phyloP scores from a whole-genome alignment of 2,113 vertebrate genomes.

The Neogobius melanostomus region DNA sequence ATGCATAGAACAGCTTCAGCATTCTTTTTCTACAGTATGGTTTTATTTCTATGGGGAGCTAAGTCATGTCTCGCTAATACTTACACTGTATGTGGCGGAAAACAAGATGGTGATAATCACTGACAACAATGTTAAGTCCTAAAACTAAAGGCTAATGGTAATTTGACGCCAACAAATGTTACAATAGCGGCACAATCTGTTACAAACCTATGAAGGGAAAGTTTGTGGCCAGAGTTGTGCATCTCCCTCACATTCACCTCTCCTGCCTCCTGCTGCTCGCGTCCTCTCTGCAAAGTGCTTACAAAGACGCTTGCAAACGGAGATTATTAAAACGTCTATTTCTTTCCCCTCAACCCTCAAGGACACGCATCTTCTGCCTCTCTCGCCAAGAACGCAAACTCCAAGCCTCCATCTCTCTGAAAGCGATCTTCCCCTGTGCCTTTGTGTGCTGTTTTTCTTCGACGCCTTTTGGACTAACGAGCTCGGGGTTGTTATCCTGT shows the following conservation, averaged over 20 bases:
- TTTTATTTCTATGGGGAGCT: no score
- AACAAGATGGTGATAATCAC: no score
- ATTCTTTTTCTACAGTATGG: no score
- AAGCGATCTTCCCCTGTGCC: constrained; percentile 9
- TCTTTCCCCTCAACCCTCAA: constrained; percentile 52
- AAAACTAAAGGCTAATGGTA: no score
- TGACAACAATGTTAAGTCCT: no score
- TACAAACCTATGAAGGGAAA: background rate
- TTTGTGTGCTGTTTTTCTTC: constrained; percentile 13
- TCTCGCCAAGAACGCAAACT: constrained; percentile 57
- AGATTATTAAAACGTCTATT: constrained; percentile 61
- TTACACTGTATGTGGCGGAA: no score
- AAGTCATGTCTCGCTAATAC: no score
- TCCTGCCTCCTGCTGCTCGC: constrained; percentile 15
- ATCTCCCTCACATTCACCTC: constrained; percentile 11
- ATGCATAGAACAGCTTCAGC: no score
- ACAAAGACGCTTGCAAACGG: constrained; percentile 60
- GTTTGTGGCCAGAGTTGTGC: background rate
- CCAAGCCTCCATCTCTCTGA: constrained; percentile 33
- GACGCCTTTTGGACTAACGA: constrained; percentile 10
- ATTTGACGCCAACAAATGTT: no score
- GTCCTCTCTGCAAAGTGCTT: constrained; percentile 61
- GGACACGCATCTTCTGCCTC: constrained; percentile 57
- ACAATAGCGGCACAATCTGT: no score
- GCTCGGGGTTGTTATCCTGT: background rate